A percentile compares a stretch with the other conserved stretches of the same genome.
These are phyloP conservation scores for Cygnus olor DNA, from an alignment of 2,797 vertebrate species.

Conservation along the genomic window DNA sequence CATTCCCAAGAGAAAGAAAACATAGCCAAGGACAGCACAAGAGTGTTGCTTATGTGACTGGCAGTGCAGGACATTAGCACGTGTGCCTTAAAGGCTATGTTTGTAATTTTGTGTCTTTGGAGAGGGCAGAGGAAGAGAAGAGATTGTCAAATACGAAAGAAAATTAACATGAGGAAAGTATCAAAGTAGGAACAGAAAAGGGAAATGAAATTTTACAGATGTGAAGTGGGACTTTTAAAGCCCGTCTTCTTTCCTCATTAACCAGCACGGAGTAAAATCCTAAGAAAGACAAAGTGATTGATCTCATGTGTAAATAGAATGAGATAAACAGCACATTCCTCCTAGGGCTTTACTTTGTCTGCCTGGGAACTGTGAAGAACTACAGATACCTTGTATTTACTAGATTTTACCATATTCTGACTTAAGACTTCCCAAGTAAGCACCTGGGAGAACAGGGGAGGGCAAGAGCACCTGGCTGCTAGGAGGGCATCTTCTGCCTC, in stretches of 20 bases:
- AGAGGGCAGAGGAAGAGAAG: not conserved
- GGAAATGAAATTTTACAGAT: not conserved
- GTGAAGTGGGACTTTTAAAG: not conserved
- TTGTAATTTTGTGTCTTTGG: not conserved
- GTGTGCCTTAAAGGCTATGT: not conserved
- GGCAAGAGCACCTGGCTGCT: not conserved
- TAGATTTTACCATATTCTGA: not conserved
- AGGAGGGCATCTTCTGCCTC: rapidly evolving
- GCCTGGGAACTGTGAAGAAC: not conserved
- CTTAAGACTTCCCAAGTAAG: not conserved
- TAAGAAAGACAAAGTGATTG: not conserved
- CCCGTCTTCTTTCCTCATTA: not conserved
- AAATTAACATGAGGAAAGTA: not conserved
- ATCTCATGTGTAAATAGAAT: not conserved
- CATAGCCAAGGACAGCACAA: not conserved
- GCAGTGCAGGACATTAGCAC: not conserved
- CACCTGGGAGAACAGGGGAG: not conserved
- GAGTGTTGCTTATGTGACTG: not conserved
- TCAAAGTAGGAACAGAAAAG: conserved; percentile 6
- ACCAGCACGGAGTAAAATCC: not conserved
- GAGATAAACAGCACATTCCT: not conserved
- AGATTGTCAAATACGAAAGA: not conserved
- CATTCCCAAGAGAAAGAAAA: not conserved
- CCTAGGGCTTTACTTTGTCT: not conserved
- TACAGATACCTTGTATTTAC: not conserved